Evolutionary conservation across 2,797 vertebrate genomes (phyloP).

Genomic region (Hipposideros larvatus): DNA sequence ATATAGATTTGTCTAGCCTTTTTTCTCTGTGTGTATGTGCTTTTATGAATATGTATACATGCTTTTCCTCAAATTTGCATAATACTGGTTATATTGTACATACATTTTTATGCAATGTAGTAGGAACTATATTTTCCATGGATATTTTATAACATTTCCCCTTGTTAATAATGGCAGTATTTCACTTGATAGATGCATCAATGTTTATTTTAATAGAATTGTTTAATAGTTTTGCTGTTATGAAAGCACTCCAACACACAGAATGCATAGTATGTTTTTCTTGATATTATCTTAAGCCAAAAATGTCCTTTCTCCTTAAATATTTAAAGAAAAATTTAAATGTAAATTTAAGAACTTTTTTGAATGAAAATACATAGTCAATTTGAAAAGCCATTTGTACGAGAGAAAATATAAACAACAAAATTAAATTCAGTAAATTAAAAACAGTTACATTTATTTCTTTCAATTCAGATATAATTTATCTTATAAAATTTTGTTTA

Average conservation of each 20-base stretch:
- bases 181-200: not conserved
- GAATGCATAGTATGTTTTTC: not conserved
- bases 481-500: not conserved
- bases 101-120: not conserved
- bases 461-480: not conserved
- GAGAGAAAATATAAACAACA: not conserved
- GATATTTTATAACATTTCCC: conserved; percentile 10
- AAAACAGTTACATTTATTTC: not conserved
- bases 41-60: conserved; percentile 18
- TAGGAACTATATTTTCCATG: not conserved
- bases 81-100: not conserved
- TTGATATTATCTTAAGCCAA: not conserved
- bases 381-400: not conserved
- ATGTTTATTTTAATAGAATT: conserved; percentile 17
- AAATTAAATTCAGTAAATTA: not conserved
- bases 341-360: conserved; percentile 2
- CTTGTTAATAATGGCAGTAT: not conserved
- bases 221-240: conserved; percentile 6
- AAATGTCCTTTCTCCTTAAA: not conserved
- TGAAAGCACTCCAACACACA: not conserved
- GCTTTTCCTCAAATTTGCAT: not conserved
- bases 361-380: not conserved
- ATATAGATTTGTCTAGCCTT: not conserved
- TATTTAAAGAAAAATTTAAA: conserved; percentile 14
- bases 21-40: not conserved